Evolutionary conservation across 2,888 invertebrate genomes (phyloP), one percentile per base, ranked within the genome.

Genomic region (Drosophila borealis): DNA sequence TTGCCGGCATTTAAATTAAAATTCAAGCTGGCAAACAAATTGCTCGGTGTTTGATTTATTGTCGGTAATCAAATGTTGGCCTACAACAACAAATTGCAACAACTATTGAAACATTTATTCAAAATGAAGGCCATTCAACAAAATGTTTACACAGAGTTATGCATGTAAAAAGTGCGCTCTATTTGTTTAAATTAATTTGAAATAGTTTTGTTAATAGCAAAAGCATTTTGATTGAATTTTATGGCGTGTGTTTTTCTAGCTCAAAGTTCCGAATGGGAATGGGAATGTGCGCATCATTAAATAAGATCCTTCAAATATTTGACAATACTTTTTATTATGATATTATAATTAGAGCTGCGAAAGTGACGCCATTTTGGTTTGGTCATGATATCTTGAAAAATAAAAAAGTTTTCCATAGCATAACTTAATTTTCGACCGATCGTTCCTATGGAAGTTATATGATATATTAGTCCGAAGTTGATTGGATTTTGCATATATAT

Each of bases 41-140:
- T 46, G 45, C 19, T 37, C 41, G 17, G 13, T 55, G 17, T 56
- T 75, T 75, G 74, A 74, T 74, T 75, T 70, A 75, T 75, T 70
- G 60, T 49, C 66, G 8, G 51, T 65, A 45, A 66, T 59, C 66
- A 62, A 70, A 61, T 75, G 76, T 36, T 70, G 75, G 34, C 14
- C 55, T 21, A 68, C 37, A 54, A 44, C 42, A 44, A 17, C 55
- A 64, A 69, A 57, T 44, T 41, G 4, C 51, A 44, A 13, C 33
- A 33, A 59, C 13, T 5, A 41, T 41, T 34, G 21, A 57, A 41
- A 60, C 51, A 64, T 14, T 29, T 8, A 41, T 19, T 33, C 50
- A n/a, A 55, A 44, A 36, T 36, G 29, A 36, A 34, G 39, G 37
- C 3, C 61, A 39, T 13, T 49, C 21, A 9, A 9, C 21, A 41